These are phyloP conservation scores for Anguilla megastoma DNA, from an alignment of 2,797 vertebrate species.

Conservation along the genomic window DNA sequence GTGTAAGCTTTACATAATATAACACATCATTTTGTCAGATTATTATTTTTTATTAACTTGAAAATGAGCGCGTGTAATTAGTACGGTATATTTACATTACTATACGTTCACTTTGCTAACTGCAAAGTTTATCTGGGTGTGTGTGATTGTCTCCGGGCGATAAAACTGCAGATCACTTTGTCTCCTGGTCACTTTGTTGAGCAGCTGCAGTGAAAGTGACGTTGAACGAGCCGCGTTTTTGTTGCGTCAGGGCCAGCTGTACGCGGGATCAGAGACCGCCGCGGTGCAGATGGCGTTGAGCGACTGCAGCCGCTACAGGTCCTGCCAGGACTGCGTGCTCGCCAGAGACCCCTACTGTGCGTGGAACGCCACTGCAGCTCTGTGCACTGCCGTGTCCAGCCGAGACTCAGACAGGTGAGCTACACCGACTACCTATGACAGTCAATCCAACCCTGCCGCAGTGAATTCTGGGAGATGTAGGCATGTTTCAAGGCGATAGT, in stretches of 20 bases:
- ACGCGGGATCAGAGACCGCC: slow-evolving; percentile 66
- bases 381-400: slow-evolving; percentile 54
- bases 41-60: too few species aligned
- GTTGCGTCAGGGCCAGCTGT: slow-evolving; percentile 67
- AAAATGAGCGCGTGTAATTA: too few species aligned
- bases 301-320: slow-evolving; percentile 62
- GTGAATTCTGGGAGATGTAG: not conserved
- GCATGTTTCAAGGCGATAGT: not conserved
- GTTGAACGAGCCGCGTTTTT: not conserved
- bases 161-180: too few species aligned
- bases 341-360: slow-evolving; percentile 78
- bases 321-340: slow-evolving; percentile 75
- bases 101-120: not conserved
- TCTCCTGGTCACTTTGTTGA: not conserved
- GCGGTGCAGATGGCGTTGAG: slow-evolving; percentile 72
- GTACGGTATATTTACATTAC: not conserved
- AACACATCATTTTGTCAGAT: too few species aligned
- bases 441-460: not conserved
- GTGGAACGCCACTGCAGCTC: slow-evolving; percentile 56
- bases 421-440: not conserved
- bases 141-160: not conserved
- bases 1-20: too few species aligned
- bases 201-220: not conserved
- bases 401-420: slow-evolving; percentile 18
- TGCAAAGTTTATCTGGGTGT: not conserved